Base-by-base conservation (phyloP, 2,888 invertebrate genomes). In the Balanococcus diminutus region DNA sequence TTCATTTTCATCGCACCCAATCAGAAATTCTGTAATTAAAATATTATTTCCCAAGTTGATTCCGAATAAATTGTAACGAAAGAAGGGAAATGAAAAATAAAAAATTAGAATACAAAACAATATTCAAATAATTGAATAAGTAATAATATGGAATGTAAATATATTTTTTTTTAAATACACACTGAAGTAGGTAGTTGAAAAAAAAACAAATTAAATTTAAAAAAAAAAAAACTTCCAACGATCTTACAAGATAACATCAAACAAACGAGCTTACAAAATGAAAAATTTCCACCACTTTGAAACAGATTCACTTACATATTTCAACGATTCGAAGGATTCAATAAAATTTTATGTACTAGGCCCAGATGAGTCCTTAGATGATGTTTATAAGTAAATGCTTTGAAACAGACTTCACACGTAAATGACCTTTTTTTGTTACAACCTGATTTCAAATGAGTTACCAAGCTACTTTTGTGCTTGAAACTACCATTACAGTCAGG, bases 351-450 rank as follows among this genome's bases (percentile, higher is more conserved):
- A 61, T 84, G 84, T 31, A 84, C 16, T 22, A 84, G 19, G 6
- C 84, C 84, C 81, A 81, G 36, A 36, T 86, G 86, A 0, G 67
- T 67, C 87, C 88, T 88, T 83, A 89, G 83, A 6, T 89, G 89
- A 28, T 88, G 88, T 86, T 89, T 89, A 88, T 89, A 89, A 3
- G 87, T 88, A 87, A 90, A 90, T 32, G 87, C 87, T 86, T 89
- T 90, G 6, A 89, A 88, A 86, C 90, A 90, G 32, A 86, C 87
- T 32, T 87, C 87, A 87, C 89, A 90, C 32, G 83, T 61, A 51
- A 86, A 84, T 28, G 75, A 79, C 8, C 61, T 82, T 32, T 56
- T 83, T 16, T 32, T 51, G 19, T 84, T 84, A 81, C 86, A 86
- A 22, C 79, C 42, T n/a, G 72, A n/a, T 84, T 36, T 86, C n/a